These are phyloP conservation scores for Philypnodon macrostomus DNA, from an alignment of 2,797 vertebrate species.

Conservation along the genomic window DNA sequence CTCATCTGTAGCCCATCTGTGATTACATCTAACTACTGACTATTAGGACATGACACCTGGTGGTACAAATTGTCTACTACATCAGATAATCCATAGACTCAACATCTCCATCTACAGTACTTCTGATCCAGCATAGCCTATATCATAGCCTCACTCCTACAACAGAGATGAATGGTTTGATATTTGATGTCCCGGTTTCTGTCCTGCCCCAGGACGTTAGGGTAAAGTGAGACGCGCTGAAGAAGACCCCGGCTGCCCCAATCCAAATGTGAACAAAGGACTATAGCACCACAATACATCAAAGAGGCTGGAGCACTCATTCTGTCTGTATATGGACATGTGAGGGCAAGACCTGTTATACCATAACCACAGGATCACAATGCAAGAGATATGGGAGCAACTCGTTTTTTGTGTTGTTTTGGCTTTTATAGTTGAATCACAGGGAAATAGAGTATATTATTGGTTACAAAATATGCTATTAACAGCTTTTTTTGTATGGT, in stretches of 20 bases:
- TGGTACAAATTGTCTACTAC: slow-evolving; percentile 50
- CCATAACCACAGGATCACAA: neutral
- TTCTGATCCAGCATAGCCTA: too few species aligned
- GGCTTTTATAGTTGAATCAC: too few species aligned
- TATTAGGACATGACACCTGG: slow-evolving; percentile 64
- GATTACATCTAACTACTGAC: neutral
- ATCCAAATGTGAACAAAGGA: slow-evolving; percentile 37
- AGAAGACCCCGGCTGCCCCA: slow-evolving; percentile 29
- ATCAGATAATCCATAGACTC: too few species aligned
- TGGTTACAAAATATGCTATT: too few species aligned
- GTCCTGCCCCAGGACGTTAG: slow-evolving; percentile 30
- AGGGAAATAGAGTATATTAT: too few species aligned
- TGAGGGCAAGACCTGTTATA: neutral
- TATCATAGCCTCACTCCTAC: too few species aligned
- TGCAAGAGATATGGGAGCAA: too few species aligned
- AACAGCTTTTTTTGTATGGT: too few species aligned
- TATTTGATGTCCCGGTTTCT: slow-evolving; percentile 48
- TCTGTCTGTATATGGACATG: neutral
- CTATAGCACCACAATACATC: slow-evolving; percentile 35
- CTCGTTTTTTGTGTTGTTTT: too few species aligned
- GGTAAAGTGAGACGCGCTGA: slow-evolving; percentile 46
- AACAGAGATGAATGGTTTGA: slow-evolving; percentile 67
- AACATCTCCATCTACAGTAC: too few species aligned
- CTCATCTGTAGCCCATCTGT: neutral
- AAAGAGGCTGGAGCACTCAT: slow-evolving; percentile 41